Evolutionary conservation across 2,113 vertebrate genomes (phyloP).

Genomic region (Larimichthys polyactis): DNA sequence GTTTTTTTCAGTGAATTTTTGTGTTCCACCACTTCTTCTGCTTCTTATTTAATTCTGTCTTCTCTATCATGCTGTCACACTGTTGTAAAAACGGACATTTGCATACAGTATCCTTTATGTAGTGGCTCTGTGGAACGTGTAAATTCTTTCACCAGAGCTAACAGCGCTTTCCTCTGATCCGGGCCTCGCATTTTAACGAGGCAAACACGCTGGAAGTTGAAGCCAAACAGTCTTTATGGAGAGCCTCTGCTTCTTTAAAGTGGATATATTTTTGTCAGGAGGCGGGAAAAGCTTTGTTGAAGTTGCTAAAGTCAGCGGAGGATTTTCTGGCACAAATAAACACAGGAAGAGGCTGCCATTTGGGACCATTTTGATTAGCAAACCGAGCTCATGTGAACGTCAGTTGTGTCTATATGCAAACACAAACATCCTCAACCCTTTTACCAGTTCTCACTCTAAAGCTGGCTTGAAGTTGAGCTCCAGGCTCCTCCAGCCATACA

Average conservation of each 20-base stretch:
- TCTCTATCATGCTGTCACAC: conserved; percentile 44
- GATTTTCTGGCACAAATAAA: conserved; percentile 79
- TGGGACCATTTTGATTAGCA: conserved; percentile 65
- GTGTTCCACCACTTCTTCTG: neutral
- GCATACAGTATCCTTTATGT: conserved; percentile 42
- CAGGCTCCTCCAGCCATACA: neutral
- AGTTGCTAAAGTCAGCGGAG: conserved; percentile 58
- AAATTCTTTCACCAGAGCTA: conserved; percentile 33
- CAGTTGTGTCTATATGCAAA: conserved; percentile 64
- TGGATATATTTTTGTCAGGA: conserved; percentile 37
- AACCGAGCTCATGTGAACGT: conserved; percentile 55
- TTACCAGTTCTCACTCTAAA: conserved; percentile 33
- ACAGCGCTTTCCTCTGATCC: conserved; percentile 22
- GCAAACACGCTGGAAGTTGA: conserved; percentile 41
- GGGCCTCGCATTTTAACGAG: conserved; percentile 50
- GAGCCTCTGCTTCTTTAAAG: conserved; percentile 13
- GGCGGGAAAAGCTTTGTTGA: conserved; percentile 46
- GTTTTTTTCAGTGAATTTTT: too few relatives aligned
- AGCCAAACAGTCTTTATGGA: conserved; percentile 48
- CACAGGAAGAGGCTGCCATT: conserved; percentile 78
- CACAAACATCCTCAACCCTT: conserved; percentile 73
- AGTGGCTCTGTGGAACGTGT: conserved; percentile 37
- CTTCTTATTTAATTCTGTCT: conserved; percentile 19
- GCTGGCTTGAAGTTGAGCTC: conserved; percentile 7
- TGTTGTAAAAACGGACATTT: conserved; percentile 48